A percentile compares a stretch with the other conserved stretches of the same genome.
Conservation (phyloP, 2,888 invertebrate species). For the Carpatolechia fugitivella region DNA sequence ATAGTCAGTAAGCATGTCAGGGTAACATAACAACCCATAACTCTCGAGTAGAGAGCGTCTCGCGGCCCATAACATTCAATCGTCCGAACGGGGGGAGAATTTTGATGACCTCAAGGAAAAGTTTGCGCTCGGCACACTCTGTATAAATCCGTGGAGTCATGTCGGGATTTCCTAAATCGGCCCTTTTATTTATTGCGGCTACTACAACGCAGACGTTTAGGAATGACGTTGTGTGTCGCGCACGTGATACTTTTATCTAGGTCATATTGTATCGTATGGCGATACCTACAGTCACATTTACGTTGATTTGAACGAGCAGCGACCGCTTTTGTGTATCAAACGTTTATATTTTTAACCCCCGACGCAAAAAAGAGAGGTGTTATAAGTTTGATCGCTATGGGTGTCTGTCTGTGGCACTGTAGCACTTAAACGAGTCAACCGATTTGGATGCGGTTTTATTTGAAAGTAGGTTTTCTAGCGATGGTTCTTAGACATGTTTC, state of each 20-base stretch:
- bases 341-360: no score
- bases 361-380: no score
- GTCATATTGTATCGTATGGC: neutral
- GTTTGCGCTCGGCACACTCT: constrained; percentile 66
- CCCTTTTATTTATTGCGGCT: constrained; percentile 73
- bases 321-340: neutral
- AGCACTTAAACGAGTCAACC: no score
- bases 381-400: no score
- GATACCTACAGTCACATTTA: neutral
- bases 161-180: constrained; percentile 74
- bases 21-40: constrained; percentile 64
- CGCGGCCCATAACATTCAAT: constrained; percentile 76
- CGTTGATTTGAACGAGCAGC: neutral
- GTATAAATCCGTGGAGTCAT: constrained; percentile 74
- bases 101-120: constrained; percentile 74
- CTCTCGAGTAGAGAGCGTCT: constrained; percentile 67
- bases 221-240: constrained; percentile 19
- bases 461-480: no score
- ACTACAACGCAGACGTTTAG: constrained; percentile 63
- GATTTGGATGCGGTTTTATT: no score
- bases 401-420: no score
- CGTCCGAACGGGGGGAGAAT: constrained; percentile 72
- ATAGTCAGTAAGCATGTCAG: constrained; percentile 59
- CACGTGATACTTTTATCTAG: neutral
- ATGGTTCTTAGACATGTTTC: no score